Percentiles rank a stretch among this genome's conserved stretches.
Conservation (phyloP, 2,113 vertebrate species). For the Patagioenas fasciata region DNA sequence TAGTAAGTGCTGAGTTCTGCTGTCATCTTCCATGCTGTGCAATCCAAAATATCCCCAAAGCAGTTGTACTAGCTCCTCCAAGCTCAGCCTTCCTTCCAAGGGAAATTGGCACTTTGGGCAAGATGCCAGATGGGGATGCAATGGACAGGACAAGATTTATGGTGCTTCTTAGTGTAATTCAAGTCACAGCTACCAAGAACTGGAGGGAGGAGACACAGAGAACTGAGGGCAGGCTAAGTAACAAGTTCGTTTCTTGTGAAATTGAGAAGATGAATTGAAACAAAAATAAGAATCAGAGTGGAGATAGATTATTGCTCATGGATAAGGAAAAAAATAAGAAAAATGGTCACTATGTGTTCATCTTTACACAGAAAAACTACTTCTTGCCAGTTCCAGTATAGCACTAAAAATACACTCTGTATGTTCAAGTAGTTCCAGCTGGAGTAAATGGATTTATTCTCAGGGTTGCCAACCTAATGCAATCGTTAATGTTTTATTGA, state of each 20-base stretch:
- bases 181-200: not conserved
- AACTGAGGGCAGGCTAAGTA: not conserved
- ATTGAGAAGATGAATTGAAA: not conserved
- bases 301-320: not conserved
- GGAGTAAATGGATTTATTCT: not conserved
- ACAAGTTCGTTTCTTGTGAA: not conserved
- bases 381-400: not conserved
- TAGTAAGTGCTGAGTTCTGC: not conserved
- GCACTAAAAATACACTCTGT: not conserved
- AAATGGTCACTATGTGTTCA: not conserved
- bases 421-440: not conserved
- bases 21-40: not conserved
- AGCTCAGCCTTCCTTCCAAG: not conserved
- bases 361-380: not conserved
- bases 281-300: not conserved
- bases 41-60: constrained; percentile 17
- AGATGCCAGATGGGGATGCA: not conserved
- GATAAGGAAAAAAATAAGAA: not conserved
- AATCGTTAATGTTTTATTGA: not conserved
- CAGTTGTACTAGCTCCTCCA: not conserved
- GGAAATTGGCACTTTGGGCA: not conserved
- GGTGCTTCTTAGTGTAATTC: not conserved
- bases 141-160: not conserved
- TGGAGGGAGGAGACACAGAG: not conserved
- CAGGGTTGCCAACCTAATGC: not conserved